These are phyloP conservation scores for Muscicapa comitata DNA, from an alignment of 2,797 vertebrate species.

Conservation along the genomic window DNA sequence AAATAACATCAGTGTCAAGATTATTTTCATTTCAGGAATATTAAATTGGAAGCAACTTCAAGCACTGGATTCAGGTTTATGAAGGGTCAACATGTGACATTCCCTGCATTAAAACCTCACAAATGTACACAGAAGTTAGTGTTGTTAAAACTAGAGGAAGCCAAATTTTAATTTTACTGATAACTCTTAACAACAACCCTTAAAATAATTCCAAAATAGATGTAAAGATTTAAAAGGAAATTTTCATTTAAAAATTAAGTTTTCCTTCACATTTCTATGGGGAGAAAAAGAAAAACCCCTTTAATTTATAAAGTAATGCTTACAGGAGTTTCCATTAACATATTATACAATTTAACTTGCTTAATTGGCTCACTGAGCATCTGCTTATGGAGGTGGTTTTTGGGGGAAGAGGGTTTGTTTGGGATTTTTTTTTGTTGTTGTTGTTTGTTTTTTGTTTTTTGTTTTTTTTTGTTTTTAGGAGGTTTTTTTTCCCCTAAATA, in stretches of 20 bases:
- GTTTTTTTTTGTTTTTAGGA: neutral
- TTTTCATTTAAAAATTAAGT: neutral
- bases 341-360: neutral
- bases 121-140: neutral
- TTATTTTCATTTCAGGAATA: neutral
- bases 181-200: neutral
- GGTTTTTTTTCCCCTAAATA: neutral
- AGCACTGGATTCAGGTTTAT: neutral
- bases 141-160: neutral
- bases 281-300: fast-evolving
- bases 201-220: neutral
- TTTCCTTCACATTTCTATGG: neutral
- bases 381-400: neutral
- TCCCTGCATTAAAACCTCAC: neutral
- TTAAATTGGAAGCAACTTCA: neutral
- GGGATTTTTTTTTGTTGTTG: too few relatives aligned
- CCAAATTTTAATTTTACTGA: neutral
- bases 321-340: neutral
- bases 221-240: neutral
- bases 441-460: too few relatives aligned
- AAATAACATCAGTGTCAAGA: neutral
- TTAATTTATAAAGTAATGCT: neutral
- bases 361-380: neutral
- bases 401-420: neutral
- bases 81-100: neutral